Percentiles rank a stretch among this genome's conserved stretches.
Evolutionary conservation across 2,113 vertebrate genomes (phyloP).

Genomic region (Phocoena sinus): DNA sequence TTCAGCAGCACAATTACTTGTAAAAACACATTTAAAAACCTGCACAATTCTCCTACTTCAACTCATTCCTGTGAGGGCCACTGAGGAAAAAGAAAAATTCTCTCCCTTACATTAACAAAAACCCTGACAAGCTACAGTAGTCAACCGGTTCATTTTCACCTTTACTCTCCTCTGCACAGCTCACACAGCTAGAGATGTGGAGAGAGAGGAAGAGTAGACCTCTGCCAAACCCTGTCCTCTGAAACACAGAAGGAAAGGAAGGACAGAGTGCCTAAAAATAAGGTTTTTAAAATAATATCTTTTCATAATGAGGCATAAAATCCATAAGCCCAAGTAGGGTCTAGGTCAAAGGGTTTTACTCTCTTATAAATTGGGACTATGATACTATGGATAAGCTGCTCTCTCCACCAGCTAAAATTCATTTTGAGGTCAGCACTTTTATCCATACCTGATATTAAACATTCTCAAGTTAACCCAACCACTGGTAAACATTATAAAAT

Average conservation of each 20-base stretch:
- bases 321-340: not conserved
- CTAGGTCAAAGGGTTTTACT: not conserved
- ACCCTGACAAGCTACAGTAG: not conserved
- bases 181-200: not conserved
- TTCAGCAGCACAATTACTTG: not conserved
- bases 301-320: constrained; percentile 8
- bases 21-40: constrained; percentile 10
- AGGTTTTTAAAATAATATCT: not conserved
- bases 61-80: not conserved
- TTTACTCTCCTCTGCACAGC: not conserved
- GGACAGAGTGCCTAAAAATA: not conserved
- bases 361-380: not conserved
- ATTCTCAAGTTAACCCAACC: not conserved
- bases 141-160: not conserved
- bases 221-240: not conserved
- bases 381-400: not conserved
- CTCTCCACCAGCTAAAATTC: not conserved
- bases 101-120: not conserved
- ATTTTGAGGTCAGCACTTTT: not conserved
- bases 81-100: not conserved
- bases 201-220: not conserved
- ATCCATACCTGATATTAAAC: not conserved
- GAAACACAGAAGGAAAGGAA: not conserved
- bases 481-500: not conserved
- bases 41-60: not conserved